phyloP scores from a whole-genome alignment of 2,797 vertebrate species.

The Glossophaga mutica region DNA sequence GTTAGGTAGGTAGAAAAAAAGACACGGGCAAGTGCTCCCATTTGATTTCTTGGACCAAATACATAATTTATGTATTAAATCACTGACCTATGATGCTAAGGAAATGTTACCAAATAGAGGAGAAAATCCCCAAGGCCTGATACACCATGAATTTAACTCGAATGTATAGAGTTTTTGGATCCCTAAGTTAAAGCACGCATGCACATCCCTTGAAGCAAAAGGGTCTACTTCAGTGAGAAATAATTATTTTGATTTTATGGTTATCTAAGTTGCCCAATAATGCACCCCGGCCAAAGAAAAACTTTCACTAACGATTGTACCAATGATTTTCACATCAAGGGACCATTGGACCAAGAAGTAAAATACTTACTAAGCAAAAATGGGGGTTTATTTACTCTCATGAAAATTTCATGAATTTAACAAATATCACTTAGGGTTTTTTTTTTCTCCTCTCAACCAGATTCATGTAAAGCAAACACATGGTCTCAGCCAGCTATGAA shows the following conservation, averaged over 20 bases:
- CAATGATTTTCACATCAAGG: slow-evolving; percentile 33
- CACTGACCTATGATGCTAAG: neutral
- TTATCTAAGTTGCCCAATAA: slow-evolving; percentile 27
- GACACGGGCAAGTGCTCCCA: neutral
- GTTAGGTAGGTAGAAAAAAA: neutral
- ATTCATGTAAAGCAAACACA: slow-evolving; percentile 48
- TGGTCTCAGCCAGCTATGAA: slow-evolving; percentile 49
- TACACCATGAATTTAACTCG: neutral
- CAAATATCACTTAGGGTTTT: slow-evolving; percentile 51
- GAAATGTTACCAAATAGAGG: neutral
- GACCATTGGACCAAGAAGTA: neutral
- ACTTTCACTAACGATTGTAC: slow-evolving; percentile 14
- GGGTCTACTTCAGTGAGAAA: slow-evolving; percentile 38
- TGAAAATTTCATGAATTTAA: slow-evolving; percentile 63
- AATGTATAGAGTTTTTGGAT: neutral
- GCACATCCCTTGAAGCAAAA: neutral
- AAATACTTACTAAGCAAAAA: slow-evolving; percentile 31
- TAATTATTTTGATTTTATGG: slow-evolving; percentile 43
- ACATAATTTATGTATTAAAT: neutral
- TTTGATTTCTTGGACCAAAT: neutral
- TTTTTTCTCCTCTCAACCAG: slow-evolving; percentile 44
- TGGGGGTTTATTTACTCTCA: slow-evolving; percentile 22
- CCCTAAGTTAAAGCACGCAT: neutral
- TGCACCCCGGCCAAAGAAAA: neutral
- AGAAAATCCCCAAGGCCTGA: neutral